phyloP scores from a whole-genome alignment of 2,113 vertebrate genomes.

The Seriola quinqueradiata region DNA sequence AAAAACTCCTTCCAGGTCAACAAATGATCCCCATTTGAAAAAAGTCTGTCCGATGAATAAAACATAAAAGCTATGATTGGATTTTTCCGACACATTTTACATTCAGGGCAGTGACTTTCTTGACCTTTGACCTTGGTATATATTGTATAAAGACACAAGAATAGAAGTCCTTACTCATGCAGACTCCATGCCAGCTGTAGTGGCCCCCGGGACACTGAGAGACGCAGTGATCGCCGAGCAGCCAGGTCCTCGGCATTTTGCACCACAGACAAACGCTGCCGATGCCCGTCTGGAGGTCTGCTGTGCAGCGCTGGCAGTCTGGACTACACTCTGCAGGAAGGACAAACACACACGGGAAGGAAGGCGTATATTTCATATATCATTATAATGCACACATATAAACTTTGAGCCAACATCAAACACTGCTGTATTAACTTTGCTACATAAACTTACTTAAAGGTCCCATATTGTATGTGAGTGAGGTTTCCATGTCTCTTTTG shows the following conservation, averaged over 20 bases:
- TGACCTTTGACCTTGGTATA: not conserved
- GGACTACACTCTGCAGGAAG: slow-evolving; percentile 87
- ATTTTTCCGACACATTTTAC: not conserved
- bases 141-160: not conserved
- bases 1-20: slow-evolving; percentile 6
- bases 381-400: not conserved
- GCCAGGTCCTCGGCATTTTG: slow-evolving; percentile 76
- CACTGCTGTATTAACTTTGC: not conserved
- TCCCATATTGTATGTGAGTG: too few relatives aligned
- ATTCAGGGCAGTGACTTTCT: not conserved
- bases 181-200: slow-evolving; percentile 81
- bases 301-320: slow-evolving; percentile 88
- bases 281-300: slow-evolving; percentile 79
- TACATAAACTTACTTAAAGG: too few relatives aligned
- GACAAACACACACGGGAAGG: slow-evolving; percentile 5
- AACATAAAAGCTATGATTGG: not conserved
- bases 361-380: not conserved
- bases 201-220: slow-evolving; percentile 84
- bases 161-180: slow-evolving; percentile 87
- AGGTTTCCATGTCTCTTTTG: too few relatives aligned
- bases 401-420: not conserved
- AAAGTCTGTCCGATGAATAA: slow-evolving; percentile 15
- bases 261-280: slow-evolving; percentile 92
- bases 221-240: slow-evolving; percentile 90
- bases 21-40: not conserved